Evolutionary conservation across 2,113 vertebrate species (phyloP).

Genomic region (Scolopax mira): DNA sequence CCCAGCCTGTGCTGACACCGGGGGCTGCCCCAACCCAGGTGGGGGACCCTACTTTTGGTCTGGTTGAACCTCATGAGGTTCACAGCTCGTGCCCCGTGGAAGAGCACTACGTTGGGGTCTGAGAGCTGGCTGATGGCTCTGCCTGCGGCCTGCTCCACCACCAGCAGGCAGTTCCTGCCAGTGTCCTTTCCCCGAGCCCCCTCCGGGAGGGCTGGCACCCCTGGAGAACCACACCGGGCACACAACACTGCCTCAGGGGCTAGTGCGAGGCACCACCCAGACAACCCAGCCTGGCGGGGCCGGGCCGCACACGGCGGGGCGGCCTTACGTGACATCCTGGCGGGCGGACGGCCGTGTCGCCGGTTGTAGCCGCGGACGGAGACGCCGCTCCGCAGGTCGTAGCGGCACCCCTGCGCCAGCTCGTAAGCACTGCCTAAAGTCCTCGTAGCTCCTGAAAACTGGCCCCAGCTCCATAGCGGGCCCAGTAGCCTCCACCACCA

Average conservation of each 20-base stretch:
- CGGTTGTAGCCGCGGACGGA: background rate
- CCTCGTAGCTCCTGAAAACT: background rate
- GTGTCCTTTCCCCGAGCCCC: background rate
- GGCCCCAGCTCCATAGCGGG: background rate
- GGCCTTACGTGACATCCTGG: background rate
- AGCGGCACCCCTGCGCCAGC: background rate
- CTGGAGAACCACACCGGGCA: background rate
- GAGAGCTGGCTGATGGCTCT: no score
- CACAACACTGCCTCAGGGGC: background rate
- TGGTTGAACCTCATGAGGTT: background rate
- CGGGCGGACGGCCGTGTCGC: background rate
- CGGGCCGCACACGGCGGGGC: background rate
- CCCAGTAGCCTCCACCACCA: background rate
- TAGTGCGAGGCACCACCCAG: background rate
- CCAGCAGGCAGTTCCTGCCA: background rate
- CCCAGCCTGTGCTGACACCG: background rate
- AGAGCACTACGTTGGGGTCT: no score
- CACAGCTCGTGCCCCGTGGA: fast-evolving
- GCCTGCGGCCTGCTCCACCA: no score
- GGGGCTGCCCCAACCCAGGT: background rate
- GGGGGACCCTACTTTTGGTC: background rate
- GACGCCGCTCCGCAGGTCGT: background rate
- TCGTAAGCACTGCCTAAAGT: background rate
- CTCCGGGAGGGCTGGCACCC: background rate
- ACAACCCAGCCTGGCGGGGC: no score